phyloP scores from a whole-genome alignment of 2,113 vertebrate species.

The Dendrocopos noguchii region DNA sequence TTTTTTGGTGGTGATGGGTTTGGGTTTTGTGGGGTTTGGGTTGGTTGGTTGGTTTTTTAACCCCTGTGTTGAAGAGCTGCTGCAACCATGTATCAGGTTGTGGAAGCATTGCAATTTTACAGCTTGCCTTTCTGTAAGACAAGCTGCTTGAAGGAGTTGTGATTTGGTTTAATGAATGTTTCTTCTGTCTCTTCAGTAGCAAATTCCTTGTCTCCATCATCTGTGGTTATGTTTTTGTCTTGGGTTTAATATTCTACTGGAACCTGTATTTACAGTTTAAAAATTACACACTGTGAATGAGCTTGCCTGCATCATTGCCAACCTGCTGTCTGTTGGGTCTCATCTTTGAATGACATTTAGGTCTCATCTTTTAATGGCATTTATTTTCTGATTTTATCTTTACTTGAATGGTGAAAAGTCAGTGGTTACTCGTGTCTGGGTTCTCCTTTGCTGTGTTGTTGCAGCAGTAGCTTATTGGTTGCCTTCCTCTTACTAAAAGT shows the following conservation, averaged over 20 bases:
- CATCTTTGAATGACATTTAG: neutral
- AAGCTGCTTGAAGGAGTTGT: neutral
- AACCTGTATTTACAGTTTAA: neutral
- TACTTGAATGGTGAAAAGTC: neutral
- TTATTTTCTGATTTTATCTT: neutral
- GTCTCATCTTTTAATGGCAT: neutral
- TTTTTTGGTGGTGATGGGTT: too few relatives aligned
- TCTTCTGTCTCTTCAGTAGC: neutral
- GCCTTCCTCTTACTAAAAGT: neutral
- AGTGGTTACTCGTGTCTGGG: neutral
- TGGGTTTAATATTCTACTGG: neutral
- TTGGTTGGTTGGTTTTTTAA: too few relatives aligned
- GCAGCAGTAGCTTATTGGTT: neutral
- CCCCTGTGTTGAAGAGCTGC: neutral
- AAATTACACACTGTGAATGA: neutral
- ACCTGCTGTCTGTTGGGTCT: fast-evolving
- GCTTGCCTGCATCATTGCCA: neutral
- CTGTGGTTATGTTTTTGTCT: neutral
- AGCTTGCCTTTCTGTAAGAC: neutral
- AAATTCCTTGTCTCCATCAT: neutral
- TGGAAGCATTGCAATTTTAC: neutral
- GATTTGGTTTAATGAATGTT: neutral
- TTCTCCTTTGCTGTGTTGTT: neutral
- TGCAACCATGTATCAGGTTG: neutral
- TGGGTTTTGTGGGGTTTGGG: too few relatives aligned